Evolutionary conservation across 2,797 vertebrate genomes (phyloP), one percentile per base, ranked within the genome.

Genomic region (Gadopsis marmoratus): DNA sequence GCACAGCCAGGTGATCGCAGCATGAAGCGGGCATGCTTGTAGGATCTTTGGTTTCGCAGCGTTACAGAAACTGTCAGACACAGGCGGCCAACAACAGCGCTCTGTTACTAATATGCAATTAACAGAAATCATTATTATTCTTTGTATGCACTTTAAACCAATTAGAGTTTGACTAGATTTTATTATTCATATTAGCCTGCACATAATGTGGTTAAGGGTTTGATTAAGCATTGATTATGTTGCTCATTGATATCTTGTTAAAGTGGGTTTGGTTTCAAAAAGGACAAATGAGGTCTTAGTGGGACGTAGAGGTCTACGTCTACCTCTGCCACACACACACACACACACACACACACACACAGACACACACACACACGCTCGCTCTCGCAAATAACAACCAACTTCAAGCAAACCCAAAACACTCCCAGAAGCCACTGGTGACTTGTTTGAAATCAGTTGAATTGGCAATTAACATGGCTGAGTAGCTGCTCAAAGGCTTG

Each of bases 131-230:
- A 86, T 88, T 64, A 64, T 51, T 78, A 66, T 87, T 79, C 58
- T 71, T 61, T 59, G 47, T 51, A 47, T 21, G 66, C 72, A 65
- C 56, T 60, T 83, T 37, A 47, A 43, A 71, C 50, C 79, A 83
- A 76, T 86, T 77, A 81, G 53, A 67, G 26, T 71, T 75, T 78
- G 73, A 81, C 67, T 48, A 37, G 54, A 87, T 80, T 82, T 51
- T 74, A 75, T 84, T 79, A 88, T 84, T 86, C 69, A 71, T 71
- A 84, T 83, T 79, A 83, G 50, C 79, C 54, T 70, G 66, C 74
- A 75, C 75, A 76, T 85, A 76, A 89, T 88, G 45, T 80, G 64
- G 92, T 91, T 88, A 88, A 71, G 43, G 47, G 51, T 87, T 68
- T 82, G 80, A 88, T 91, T 82, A 76, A 74, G 70, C 53, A 71